Base-by-base conservation (phyloP, 2,113 vertebrate genomes). In the Rhinoderma darwinii region DNA sequence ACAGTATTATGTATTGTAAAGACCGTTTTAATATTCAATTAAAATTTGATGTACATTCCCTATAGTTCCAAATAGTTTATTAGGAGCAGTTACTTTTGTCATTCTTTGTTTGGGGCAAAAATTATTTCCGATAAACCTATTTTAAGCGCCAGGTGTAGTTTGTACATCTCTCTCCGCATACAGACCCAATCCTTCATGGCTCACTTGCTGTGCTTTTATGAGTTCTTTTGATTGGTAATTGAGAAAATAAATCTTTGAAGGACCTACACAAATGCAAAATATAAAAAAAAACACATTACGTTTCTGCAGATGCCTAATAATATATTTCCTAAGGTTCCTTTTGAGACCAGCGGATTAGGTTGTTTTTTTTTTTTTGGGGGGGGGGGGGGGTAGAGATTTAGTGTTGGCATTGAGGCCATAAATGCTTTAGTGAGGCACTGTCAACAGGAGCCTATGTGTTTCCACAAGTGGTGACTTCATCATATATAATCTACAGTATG, bases 211-310 rank as follows among this genome's bases (percentile, higher is more conserved):
- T 84, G 66, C 88, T 88, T 90, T 92, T 92, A 91, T 84, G 91
- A 91, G 88, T 86, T 90, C 91, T 91, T 92, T 91, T 91, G 92
- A 92, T 92, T 90, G 87, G 90, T 92, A 92, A 93, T 89, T 92
- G 90, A 92, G 90, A 92, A 81, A 91, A 91, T 92, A 94, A 93
- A 93, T 92, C 90, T 91, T 91, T 88, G 88, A 89, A 92, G 91
- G 91, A 91, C 88, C 91, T 92, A 86, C 56, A 89, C 85, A 89
- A 91, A 89, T 90, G 88, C 75, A 89, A 90, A 91, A 61, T 90
- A 89, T 63, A 88, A 82, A 89, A 84, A 89, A 83, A 89, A 88
- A 89, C 56, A 76, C 90, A 90, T 88, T 90, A 89, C 81, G 89
- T 90, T 93, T 88, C 84, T 79, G 86, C 78, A 88, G 92, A 85